A percentile compares a stretch with the other conserved stretches of the same genome.
Conservation (phyloP, 2,888 invertebrate genomes). For the Chrysolina oricalcia region DNA sequence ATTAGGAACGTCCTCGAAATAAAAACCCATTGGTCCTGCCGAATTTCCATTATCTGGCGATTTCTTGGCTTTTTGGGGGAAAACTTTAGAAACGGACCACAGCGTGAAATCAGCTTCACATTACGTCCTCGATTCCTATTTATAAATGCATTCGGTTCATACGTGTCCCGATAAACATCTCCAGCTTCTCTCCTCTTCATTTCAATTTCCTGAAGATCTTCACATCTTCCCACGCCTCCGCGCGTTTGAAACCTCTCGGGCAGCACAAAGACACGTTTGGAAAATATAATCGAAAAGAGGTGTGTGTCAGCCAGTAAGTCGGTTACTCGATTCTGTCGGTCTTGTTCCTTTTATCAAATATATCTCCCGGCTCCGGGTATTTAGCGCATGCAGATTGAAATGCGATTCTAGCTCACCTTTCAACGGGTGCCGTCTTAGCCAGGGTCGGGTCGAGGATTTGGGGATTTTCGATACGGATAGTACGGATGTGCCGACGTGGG, state of each 20-base stretch:
- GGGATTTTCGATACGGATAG: neutral
- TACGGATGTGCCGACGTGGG: too few relatives aligned
- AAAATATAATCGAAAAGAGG: constrained; percentile 38
- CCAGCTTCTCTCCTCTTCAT: constrained; percentile 24
- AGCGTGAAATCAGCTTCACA: neutral
- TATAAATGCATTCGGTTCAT: constrained; percentile 4
- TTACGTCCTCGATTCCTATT: neutral
- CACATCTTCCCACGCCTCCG: constrained; percentile 34
- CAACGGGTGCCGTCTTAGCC: constrained; percentile 38
- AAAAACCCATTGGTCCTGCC: too few relatives aligned
- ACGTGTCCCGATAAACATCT: constrained; percentile 32
- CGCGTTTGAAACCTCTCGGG: constrained; percentile 34
- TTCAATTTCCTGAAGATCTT: constrained; percentile 35
- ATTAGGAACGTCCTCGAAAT: too few relatives aligned
- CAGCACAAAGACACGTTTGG: constrained; percentile 37
- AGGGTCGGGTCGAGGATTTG: constrained; percentile 17
- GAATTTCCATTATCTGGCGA: too few relatives aligned
- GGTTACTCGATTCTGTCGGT: constrained; percentile 34
- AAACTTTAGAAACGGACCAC: too few relatives aligned
- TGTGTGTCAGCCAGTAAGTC: constrained; percentile 36
- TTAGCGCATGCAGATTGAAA: constrained; percentile 54
- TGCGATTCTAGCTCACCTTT: constrained; percentile 48
- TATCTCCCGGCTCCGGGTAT: constrained; percentile 32
- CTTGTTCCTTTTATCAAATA: constrained; percentile 39
- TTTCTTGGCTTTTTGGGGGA: too few relatives aligned